These are phyloP conservation scores for Coracias cyanogaster DNA, from an alignment of 2,797 vertebrate genomes.

Conservation along the genomic window DNA sequence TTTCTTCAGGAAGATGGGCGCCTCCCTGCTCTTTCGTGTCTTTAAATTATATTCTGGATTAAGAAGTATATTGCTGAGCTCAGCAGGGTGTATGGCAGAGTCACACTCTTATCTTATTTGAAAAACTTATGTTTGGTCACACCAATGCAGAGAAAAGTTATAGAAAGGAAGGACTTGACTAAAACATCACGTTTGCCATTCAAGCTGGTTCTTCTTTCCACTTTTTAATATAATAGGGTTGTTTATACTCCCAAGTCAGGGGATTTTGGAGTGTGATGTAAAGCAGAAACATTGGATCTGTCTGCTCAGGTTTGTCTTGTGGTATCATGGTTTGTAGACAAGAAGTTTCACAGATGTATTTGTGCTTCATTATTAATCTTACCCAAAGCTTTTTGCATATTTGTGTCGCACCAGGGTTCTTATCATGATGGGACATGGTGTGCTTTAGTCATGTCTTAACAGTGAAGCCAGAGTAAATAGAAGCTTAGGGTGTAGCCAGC, in stretches of 20 bases:
- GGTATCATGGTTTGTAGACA: not conserved
- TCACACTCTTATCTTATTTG: not conserved
- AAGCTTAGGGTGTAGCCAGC: not conserved
- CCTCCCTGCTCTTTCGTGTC: not conserved
- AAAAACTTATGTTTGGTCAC: not conserved
- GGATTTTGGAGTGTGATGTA: not conserved
- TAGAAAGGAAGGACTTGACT: not conserved
- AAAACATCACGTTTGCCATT: not conserved
- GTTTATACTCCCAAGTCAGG: not conserved
- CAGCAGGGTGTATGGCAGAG: not conserved
- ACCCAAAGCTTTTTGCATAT: not conserved
- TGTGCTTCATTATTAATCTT: not conserved
- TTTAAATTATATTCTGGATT: not conserved
- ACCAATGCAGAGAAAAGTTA: not conserved
- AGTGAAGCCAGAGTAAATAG: not conserved
- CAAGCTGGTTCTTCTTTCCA: not conserved
- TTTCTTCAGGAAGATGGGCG: not conserved
- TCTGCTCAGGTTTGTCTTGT: not conserved
- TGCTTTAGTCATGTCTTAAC: not conserved
- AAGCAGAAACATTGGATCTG: not conserved
- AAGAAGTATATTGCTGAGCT: not conserved
- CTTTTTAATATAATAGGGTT: not conserved
- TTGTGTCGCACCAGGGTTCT: not conserved
- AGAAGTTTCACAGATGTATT: not conserved
- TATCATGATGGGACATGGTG: not conserved